Percentiles rank a stretch among this genome's conserved stretches.
These are phyloP conservation scores for Potorous gilbertii DNA, from an alignment of 2,797 vertebrate species.

Conservation along the genomic window DNA sequence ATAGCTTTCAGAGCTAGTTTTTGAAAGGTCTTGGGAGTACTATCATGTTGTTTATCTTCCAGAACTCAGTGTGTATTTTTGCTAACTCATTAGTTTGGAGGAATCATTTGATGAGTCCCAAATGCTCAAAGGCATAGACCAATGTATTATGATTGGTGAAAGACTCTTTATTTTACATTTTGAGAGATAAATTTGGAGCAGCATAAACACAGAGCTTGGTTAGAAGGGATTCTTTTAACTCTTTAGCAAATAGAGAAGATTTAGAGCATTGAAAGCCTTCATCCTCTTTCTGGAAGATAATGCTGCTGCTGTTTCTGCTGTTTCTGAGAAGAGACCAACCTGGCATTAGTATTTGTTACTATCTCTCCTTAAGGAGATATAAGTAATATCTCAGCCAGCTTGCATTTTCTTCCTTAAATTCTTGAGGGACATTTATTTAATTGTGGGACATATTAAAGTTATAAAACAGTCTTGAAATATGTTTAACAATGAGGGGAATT, in stretches of 20 bases:
- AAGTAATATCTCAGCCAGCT: background rate
- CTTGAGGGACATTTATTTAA: background rate
- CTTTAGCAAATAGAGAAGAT: conserved; percentile 48
- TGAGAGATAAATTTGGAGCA: conserved; percentile 28
- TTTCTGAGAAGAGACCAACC: conserved; percentile 40
- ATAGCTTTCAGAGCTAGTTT: conserved; percentile 59
- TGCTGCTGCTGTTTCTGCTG: background rate
- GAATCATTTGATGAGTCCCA: conserved; percentile 40
- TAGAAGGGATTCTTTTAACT: conserved; percentile 31
- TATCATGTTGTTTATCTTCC: conserved; percentile 61
- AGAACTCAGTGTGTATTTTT: conserved; percentile 62
- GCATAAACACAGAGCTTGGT: background rate
- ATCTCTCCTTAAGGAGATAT: background rate
- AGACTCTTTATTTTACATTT: conserved; percentile 4
- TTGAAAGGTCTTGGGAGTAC: conserved; percentile 54
- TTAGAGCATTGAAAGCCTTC: background rate
- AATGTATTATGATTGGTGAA: conserved; percentile 63
- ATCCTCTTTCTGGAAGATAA: background rate
- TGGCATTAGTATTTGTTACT: background rate
- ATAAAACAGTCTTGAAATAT: background rate
- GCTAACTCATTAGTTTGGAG: conserved; percentile 69
- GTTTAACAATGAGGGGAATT: background rate
- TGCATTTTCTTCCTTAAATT: background rate
- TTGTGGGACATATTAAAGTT: background rate
- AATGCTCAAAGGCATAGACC: conserved; percentile 56